Evolutionary conservation across 2,888 invertebrate genomes (phyloP).

Genomic region (Rhingia rostrata): DNA sequence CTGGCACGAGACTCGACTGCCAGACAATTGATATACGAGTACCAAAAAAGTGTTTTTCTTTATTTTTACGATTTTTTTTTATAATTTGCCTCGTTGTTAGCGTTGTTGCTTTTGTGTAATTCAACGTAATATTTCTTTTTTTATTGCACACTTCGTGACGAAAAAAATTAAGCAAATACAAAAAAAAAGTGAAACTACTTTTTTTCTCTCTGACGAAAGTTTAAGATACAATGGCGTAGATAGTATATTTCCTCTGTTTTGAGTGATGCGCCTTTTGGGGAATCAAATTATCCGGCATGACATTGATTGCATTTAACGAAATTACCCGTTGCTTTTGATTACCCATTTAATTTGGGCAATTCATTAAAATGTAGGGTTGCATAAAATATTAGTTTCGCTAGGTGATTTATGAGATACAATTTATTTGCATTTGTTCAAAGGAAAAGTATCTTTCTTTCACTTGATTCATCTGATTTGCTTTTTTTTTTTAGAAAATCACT

Average conservation of each 20-base stretch:
- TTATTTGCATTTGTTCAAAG: too few relatives aligned
- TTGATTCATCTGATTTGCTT: background rate
- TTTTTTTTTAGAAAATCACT: too few relatives aligned
- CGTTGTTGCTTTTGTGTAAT: constrained; percentile 13
- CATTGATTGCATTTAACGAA: constrained; percentile 23
- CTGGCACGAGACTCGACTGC: constrained; percentile 40
- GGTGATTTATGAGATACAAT: constrained; percentile 6
- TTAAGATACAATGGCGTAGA: constrained; percentile 40
- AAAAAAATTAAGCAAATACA: constrained; percentile 12
- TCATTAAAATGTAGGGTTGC: constrained; percentile 23
- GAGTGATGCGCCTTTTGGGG: background rate
- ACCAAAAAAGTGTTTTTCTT: constrained; percentile 18
- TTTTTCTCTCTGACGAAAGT: constrained; percentile 47
- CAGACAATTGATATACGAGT: constrained; percentile 47
- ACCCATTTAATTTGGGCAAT: constrained; percentile 6
- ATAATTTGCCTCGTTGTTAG: constrained; percentile 22
- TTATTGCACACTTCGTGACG: constrained; percentile 64
- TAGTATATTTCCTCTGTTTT: constrained; percentile 11
- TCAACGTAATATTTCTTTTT: constrained; percentile 33
- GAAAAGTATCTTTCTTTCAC: background rate
- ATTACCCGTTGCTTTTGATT: constrained; percentile 1
- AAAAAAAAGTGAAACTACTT: constrained; percentile 55
- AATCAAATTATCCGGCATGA: constrained; percentile 31
- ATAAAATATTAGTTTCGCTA: constrained; percentile 7
- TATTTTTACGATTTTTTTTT: background rate